These are phyloP conservation scores for Anadara kagoshimensis DNA, from an alignment of 1,140 invertebrate genomes.

Conservation along the genomic window DNA sequence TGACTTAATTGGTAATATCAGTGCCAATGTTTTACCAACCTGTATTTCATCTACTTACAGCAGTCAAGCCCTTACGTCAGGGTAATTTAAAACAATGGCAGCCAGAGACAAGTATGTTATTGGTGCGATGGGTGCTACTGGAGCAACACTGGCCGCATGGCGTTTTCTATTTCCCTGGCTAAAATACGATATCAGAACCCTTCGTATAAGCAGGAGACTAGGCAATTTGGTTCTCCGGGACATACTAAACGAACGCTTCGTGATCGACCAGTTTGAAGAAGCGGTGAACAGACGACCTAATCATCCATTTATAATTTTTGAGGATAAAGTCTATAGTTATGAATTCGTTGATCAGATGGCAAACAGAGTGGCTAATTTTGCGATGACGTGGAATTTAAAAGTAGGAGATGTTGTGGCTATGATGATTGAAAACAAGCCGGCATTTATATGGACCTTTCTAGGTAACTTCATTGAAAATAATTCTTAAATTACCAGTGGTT, in stretches of 20 bases:
- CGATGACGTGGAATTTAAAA: conserved; percentile 27
- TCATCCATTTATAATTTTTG: conserved; percentile 54
- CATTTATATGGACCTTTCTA: conserved; percentile 64
- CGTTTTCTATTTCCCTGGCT: conserved; percentile 31
- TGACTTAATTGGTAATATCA: too few relatives aligned
- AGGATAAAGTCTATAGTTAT: conserved; percentile 52
- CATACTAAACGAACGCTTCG: conserved; percentile 1
- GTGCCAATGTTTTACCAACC: too few relatives aligned
- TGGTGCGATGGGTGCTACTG: conserved; percentile 20
- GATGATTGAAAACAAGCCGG: conserved; percentile 56
- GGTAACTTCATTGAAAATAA: too few relatives aligned
- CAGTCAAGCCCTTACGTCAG: too few relatives aligned
- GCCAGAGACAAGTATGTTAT: background rate
- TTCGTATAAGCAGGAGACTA: conserved; percentile 5
- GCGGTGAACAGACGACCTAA: conserved; percentile 26
- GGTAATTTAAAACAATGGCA: background rate
- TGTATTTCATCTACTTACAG: too few relatives aligned
- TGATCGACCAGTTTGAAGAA: conserved; percentile 58
- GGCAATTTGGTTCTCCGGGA: background rate
- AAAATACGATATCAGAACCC: conserved; percentile 24
- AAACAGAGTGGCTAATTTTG: conserved; percentile 49
- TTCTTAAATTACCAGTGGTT: too few relatives aligned
- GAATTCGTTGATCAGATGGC: conserved; percentile 50
- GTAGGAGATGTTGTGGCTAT: conserved; percentile 55
- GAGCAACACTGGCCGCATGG: conserved; percentile 14